Base-by-base conservation (phyloP, 2,113 vertebrate genomes). In the Colistium nudipinnis region DNA sequence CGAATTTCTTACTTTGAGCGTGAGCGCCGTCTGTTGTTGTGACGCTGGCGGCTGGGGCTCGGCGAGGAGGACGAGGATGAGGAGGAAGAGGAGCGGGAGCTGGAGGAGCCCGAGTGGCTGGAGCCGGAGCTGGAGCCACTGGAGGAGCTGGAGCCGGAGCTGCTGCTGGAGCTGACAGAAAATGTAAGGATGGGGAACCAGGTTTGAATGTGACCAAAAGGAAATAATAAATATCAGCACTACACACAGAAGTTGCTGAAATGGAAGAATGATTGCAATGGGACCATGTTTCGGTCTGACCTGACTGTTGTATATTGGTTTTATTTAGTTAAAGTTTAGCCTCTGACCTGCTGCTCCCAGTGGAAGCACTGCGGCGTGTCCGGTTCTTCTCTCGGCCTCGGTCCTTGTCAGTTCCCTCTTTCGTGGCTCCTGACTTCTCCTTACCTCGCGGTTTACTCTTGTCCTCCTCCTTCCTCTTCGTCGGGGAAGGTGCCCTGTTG, bases 91-190 rank as follows among this genome's bases (percentile, higher is more conserved):
- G 95, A 97, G 4, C 93, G 94, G 0, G 95, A 94, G 87, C 95
- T 96, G 54, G 96, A 97, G n/a, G 96, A 97, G 31, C 96, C 96
- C 0, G 96, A 98, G 67, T 94, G 94, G 86, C 95, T 96, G 0
- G 96, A 97, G 1, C 93, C 95, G 0, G 96, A 97, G 72, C 96
- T 97, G 12, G 96, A 97, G 57, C 96, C 96, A 0, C 95, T 96
- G 87, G 96, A 97, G 0, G 96, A 98, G 87, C 95, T 96, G 83
- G 95, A 96, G 56, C 95, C 96, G 0, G 96, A 98, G 36, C 96
- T 95, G 0, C 95, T 96, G 85, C 95, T 96, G 76, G 96, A 97
- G 66, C 94, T 96, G 19, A 70, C 6, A 62, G 13, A 13, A 47
- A 0, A 8, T 13, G 17, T 38, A 6, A 33, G 6, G 11, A 16